Base-by-base conservation (phyloP, 2,888 invertebrate genomes). In the Pantelozetes paolii region DNA sequence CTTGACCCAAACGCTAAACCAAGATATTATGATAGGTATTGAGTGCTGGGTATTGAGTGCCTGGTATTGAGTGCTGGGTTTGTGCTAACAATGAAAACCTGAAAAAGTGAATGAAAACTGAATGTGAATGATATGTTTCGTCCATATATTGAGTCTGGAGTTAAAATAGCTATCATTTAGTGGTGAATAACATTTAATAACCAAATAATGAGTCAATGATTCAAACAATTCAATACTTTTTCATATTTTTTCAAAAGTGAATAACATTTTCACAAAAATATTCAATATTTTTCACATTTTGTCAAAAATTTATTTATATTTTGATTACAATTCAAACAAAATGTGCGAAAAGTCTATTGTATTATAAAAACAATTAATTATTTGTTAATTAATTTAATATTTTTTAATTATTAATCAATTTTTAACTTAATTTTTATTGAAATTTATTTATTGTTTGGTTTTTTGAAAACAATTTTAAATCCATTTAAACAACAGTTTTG, bases 121-220 rank as follows among this genome's bases (percentile, higher is more conserved):
- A 36, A 36, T 36, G 36, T 42, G 9, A 36, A 36, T 36, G 36
- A 36, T 36, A 36, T 36, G 36, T 36, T 36, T 48, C 15, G 15
- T 9, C 20, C 3, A 48, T 48, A 48, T 48, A 48, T 48, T 2
- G 15, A n/a, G 48, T 48, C 8, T 42, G 8, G 20, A 48, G 5
- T n/a, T 15, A 48, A 9, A 48, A 48, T 9, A 48, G 5, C 3
- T 48, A 48, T 23, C 54, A 54, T 23, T 54, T 11, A 23, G 20
- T 23, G 54, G 54, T 54, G 54, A 54, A 54, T 54, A 54, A 54
- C 54, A 54, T 13, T 54, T 11, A 54, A 54, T 23, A 54, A 54
- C 54, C 11, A 20, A 23, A 54, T 23, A 23, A 23, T 54, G 54
- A 54, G 54, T 1, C 54, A 54, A 54, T 23, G 23, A 54, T 54